A percentile compares a stretch with the other conserved stretches of the same genome.
These are phyloP conservation scores for Lasiommata megera DNA, from an alignment of 2,888 invertebrate species.

Conservation along the genomic window DNA sequence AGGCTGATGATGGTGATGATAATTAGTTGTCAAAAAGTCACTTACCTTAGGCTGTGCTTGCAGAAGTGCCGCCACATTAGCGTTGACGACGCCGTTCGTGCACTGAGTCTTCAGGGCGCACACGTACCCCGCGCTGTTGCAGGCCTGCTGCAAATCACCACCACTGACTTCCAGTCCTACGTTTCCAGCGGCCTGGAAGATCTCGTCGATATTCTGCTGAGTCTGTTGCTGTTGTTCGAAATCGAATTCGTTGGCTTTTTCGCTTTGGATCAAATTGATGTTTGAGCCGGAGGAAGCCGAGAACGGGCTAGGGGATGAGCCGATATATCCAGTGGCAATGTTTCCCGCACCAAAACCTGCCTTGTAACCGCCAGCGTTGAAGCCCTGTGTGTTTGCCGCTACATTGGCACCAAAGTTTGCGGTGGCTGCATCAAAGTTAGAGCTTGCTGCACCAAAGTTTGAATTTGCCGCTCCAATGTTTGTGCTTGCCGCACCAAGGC, in stretches of 20 bases:
- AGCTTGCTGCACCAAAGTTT: conserved; percentile 3
- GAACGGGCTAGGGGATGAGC: conserved; percentile 67
- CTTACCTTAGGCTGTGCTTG: conserved; percentile 81
- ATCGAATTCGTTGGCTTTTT: conserved; percentile 58
- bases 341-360: conserved; percentile 19
- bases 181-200: conserved; percentile 59
- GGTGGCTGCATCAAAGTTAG: too few species aligned
- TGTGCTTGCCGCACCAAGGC: conserved; percentile 9
- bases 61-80: conserved; percentile 68
- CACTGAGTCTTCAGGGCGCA: conserved; percentile 84
- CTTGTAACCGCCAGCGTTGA: conserved; percentile 19
- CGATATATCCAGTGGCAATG: conserved; percentile 51
- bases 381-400: not conserved
- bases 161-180: conserved; percentile 50
- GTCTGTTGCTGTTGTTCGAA: conserved; percentile 59
- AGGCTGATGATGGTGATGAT: too few species aligned
- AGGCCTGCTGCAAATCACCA: conserved; percentile 73
- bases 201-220: conserved; percentile 60
- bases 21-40: conserved; percentile 6
- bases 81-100: conserved; percentile 81
- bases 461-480: not conserved
- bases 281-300: conserved; percentile 49
- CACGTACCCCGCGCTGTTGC: conserved; percentile 80
- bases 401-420: too few species aligned
- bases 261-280: conserved; percentile 60